Conservation (phyloP, 2,888 invertebrate species). For the Sphecodes monilicornis region DNA sequence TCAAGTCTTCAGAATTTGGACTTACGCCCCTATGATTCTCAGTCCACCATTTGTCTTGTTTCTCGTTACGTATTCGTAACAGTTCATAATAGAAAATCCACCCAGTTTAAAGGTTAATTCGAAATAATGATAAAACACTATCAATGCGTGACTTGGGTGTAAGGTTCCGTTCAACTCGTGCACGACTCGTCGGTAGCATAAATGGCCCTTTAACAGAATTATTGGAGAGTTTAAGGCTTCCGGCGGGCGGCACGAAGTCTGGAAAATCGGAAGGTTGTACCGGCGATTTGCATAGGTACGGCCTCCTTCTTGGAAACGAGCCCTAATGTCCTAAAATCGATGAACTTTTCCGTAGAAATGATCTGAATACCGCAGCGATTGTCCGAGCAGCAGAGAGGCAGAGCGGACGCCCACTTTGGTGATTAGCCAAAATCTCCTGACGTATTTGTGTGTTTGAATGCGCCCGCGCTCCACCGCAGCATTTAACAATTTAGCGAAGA, state of each 20-base stretch:
- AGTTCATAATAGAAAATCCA: no score
- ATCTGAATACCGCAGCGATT: conserved; percentile 12
- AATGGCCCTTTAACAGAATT: neutral
- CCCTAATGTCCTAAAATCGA: conserved; percentile 12
- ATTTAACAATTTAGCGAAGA: conserved; percentile 21
- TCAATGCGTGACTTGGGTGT: no score
- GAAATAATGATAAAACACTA: no score
- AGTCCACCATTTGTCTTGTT: no score
- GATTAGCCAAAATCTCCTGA: conserved; percentile 23
- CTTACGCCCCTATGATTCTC: no score
- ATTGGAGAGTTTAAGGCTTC: neutral
- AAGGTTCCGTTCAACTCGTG: no score
- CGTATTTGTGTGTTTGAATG: conserved; percentile 15
- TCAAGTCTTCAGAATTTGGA: no score
- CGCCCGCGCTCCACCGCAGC: neutral
- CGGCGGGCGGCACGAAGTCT: neutral
- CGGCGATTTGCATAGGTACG: neutral
- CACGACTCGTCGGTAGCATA: neutral
- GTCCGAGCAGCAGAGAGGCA: neutral
- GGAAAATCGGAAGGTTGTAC: neutral
- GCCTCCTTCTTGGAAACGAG: neutral
- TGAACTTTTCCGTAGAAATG: conserved; percentile 22
- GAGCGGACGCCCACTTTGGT: conserved; percentile 27
- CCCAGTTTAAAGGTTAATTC: no score
- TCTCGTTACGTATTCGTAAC: no score